A percentile compares a stretch with the other conserved stretches of the same genome.
These are phyloP conservation scores for Pristionchus maxplancki DNA, from an alignment of 2,888 invertebrate species.

Conservation along the genomic window DNA sequence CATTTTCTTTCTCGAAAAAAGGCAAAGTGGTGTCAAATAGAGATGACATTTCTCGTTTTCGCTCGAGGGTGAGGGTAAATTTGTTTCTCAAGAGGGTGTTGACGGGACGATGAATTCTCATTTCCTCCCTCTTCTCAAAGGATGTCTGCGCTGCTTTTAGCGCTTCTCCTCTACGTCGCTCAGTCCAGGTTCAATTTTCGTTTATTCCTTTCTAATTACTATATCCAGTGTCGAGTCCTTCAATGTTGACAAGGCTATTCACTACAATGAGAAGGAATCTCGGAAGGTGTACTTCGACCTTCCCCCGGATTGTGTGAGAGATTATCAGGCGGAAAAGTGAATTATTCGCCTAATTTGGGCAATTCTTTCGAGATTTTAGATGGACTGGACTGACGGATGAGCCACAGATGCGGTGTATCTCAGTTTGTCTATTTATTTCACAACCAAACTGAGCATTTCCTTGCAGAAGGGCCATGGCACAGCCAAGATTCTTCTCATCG, in stretches of 20 bases:
- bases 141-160: neutral
- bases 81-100: conserved; percentile 34
- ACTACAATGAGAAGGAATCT: neutral
- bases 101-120: neutral
- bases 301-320: neutral
- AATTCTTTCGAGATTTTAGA: neutral
- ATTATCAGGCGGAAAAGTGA: conserved; percentile 8
- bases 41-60: neutral
- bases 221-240: neutral
- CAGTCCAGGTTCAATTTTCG: neutral
- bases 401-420: conserved; percentile 15
- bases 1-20: no score
- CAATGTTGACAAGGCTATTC: neutral
- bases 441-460: neutral
- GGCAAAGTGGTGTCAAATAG: no score
- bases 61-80: neutral
- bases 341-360: neutral
- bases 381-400: conserved; percentile 19
- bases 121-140: neutral
- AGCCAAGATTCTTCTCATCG: conserved; percentile 45
- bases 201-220: neutral
- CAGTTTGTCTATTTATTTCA: neutral
- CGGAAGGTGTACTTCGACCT: neutral
- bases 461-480: conserved; percentile 36
- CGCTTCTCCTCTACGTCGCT: neutral